Base-by-base conservation (phyloP, 2,113 vertebrate genomes). In the Saguinus midas region DNA sequence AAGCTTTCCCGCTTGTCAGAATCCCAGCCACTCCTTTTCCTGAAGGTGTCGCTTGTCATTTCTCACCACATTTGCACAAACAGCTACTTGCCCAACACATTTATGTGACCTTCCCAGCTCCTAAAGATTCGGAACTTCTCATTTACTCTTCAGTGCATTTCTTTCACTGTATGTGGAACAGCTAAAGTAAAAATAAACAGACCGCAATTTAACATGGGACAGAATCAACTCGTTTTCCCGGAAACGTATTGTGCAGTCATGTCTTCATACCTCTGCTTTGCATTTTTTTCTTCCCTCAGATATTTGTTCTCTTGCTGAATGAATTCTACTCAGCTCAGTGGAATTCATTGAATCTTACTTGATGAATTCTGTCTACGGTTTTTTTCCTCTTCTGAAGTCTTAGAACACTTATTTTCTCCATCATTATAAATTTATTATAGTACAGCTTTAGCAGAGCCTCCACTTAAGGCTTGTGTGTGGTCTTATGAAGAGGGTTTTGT, bases 251-350 rank as follows among this genome's bases (percentile, higher is more conserved):
- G 16, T 21, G 64, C 27, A 92, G 68, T 94, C 35, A 11, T 45
- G 9, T 96, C 37, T 96, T 94, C n/a, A 90, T 93, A 6, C 32
- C 23, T 90, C 91, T 57, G 40, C 50, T 94, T 83, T 97, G 4
- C 23, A 40, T 86, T 86, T 66, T 83, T 78, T 50, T 12, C 18
- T 83, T 81, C n/a, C 88, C 21, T 70, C 27, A 95, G 87, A 72
- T 86, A 78, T n/a, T 94, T 84, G 16, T 12, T 80, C 0, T 88
- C 37, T 80, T 85, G 29, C 20, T 78, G 37, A 95, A 45, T 52
- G 52, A 94, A 72, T 88, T n/a, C 76, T 92, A 18, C 52, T 89
- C 21, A 94, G 35, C 55, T 95, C 12, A 92, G 0, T 52, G 52
- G 52, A 52, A 52, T 66, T 86, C 17, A 57, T 96, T 96, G 27